Conservation (phyloP, 2,113 vertebrate genomes). For the Lucifuga dentata region DNA sequence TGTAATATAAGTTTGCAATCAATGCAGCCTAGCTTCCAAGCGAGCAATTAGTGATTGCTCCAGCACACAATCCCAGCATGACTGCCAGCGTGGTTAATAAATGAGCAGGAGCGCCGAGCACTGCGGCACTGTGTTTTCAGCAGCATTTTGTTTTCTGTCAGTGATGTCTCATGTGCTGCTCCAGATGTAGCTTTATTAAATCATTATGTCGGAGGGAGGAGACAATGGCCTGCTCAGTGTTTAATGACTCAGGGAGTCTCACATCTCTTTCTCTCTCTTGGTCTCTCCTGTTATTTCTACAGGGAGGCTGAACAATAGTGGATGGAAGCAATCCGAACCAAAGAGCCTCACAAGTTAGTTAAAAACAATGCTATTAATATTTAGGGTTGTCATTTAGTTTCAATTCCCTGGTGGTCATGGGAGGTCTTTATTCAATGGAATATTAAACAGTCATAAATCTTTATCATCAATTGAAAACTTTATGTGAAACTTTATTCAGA, state of each 20-base stretch:
- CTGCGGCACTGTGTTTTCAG: conserved; percentile 66
- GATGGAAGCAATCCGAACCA: conserved; percentile 32
- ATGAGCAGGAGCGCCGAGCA: conserved; percentile 58
- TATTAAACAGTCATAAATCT: conserved; percentile 61
- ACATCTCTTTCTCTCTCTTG: conserved; percentile 47
- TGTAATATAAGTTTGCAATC: conserved; percentile 62
- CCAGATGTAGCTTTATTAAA: conserved; percentile 79
- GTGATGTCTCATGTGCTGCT: conserved; percentile 61
- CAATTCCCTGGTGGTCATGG: conserved; percentile 41
- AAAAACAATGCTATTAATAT: conserved; percentile 68
- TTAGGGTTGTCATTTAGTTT: conserved; percentile 56
- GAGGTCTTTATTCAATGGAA: conserved; percentile 55
- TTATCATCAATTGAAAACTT: conserved; percentile 51
- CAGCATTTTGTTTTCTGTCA: conserved; percentile 73
- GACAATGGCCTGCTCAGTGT: conserved; percentile 71
- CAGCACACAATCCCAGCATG: conserved; percentile 65
- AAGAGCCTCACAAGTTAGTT: conserved; percentile 57
- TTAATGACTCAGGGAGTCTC: conserved; percentile 74
- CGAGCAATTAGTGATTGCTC: conserved; percentile 72
- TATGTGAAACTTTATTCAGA: conserved; percentile 42
- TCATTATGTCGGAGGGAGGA: conserved; percentile 73
- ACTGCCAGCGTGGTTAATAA: conserved; percentile 68
- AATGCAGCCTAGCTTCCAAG: conserved; percentile 60
- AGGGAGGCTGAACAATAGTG: conserved; percentile 57
- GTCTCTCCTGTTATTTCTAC: conserved; percentile 60